Conservation (phyloP, 1,140 invertebrate species). For the Araneus ventricosus region DNA sequence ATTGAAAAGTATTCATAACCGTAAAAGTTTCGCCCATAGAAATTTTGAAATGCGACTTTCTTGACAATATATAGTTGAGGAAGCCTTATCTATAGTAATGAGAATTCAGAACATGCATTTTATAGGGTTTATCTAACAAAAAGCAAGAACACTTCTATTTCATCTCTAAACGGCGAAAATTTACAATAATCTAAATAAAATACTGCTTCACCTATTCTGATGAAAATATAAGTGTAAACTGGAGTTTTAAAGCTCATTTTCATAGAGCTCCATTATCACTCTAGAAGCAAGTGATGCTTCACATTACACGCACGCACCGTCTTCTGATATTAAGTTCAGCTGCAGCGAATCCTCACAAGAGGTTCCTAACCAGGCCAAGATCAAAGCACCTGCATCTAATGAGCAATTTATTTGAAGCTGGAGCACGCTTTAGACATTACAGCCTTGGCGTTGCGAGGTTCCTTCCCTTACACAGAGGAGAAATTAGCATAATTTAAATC, state of each 20-base stretch:
- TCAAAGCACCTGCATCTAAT: conserved; percentile 8
- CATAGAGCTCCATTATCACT: background rate
- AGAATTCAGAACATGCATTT: too few relatives aligned
- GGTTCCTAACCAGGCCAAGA: background rate
- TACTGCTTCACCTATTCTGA: too few relatives aligned
- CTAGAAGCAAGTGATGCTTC: background rate
- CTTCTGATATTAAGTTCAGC: background rate
- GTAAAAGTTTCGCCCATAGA: too few relatives aligned
- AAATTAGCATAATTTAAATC: conserved; percentile 32
- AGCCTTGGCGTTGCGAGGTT: background rate
- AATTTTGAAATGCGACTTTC: too few relatives aligned
- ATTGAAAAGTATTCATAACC: too few relatives aligned
- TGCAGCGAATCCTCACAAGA: background rate
- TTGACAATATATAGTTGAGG: too few relatives aligned
- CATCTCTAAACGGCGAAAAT: background rate
- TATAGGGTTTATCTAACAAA: too few relatives aligned
- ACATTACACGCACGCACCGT: background rate
- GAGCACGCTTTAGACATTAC: background rate
- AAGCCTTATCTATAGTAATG: too few relatives aligned
- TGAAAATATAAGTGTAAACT: background rate
- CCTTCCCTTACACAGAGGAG: background rate
- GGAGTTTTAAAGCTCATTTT: background rate
- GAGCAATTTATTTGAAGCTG: conserved; percentile 9
- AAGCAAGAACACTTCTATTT: too few relatives aligned
- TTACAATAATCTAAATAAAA: background rate